Conservation (phyloP, 1,140 invertebrate genomes). For the Olivierus martensii region DNA sequence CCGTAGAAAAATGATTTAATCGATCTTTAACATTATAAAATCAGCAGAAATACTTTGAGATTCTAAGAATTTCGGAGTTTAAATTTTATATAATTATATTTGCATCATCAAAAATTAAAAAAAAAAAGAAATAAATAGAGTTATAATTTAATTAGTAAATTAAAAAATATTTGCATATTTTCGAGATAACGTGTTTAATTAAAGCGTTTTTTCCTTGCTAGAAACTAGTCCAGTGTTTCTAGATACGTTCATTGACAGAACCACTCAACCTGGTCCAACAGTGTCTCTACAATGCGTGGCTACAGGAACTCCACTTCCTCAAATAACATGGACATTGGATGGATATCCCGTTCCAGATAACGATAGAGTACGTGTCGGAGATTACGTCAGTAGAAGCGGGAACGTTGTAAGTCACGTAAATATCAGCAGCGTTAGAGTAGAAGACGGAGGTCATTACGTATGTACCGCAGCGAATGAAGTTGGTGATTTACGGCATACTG, state of each 20-base stretch:
- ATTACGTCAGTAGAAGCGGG: constrained; percentile 36
- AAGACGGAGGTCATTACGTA: constrained; percentile 84
- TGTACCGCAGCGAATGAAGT: constrained; percentile 85
- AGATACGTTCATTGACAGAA: constrained; percentile 8
- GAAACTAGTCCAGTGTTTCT: constrained; percentile 10
- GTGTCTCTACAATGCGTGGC: constrained; percentile 16
- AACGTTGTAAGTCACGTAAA: constrained; percentile 90
- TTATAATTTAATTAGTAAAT: too few relatives aligned
- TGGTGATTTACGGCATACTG: constrained; percentile 68
- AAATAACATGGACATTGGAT: constrained; percentile 17
- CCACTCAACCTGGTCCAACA: constrained; percentile 4
- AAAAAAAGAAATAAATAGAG: too few relatives aligned
- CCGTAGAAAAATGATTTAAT: too few relatives aligned
- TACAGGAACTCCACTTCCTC: constrained; percentile 45
- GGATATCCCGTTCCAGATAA: constrained; percentile 21
- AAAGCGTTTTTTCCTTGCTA: constrained; percentile 27
- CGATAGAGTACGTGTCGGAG: constrained; percentile 23
- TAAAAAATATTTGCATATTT: too few relatives aligned
- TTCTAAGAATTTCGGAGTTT: too few relatives aligned
- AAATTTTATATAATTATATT: too few relatives aligned
- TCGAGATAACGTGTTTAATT: too few relatives aligned
- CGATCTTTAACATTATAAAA: too few relatives aligned
- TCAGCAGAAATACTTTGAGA: too few relatives aligned
- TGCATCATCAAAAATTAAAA: too few relatives aligned
- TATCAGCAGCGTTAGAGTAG: constrained; percentile 77